A percentile compares a stretch with the other conserved stretches of the same genome.
phyloP scores from a whole-genome alignment of 2,797 vertebrate genomes.

The Stomatorhinus walkeri region DNA sequence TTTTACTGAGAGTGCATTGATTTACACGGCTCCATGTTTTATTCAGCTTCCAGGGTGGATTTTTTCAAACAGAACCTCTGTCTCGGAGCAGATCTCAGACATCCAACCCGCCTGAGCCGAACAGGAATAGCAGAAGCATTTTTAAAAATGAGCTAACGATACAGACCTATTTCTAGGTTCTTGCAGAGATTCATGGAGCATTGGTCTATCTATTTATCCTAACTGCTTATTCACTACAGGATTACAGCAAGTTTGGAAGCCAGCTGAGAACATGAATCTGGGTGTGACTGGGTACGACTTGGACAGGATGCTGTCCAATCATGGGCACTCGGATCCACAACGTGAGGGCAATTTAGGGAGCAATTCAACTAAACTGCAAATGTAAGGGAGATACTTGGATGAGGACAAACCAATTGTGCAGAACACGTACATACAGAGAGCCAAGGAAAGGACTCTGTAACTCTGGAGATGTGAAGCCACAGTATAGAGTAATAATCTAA shows the following conservation, averaged over 20 bases:
- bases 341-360: background rate
- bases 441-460: background rate
- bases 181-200: background rate
- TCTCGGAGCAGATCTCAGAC: constrained; percentile 6
- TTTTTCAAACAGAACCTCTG: background rate
- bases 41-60: background rate
- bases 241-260: background rate
- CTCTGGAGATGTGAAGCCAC: background rate
- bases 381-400: background rate
- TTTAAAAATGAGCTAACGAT: background rate
- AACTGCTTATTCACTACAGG: constrained; percentile 1
- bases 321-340: background rate
- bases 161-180: constrained; percentile 2
- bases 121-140: background rate
- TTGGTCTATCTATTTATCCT: background rate
- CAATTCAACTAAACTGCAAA: background rate
- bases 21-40: background rate
- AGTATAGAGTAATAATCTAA: background rate
- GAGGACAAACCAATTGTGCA: background rate
- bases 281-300: background rate
- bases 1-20: constrained; percentile 2
- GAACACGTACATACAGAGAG: background rate
- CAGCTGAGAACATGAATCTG: background rate
- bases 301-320: background rate
- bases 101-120: background rate